These are phyloP conservation scores for Sphenopsis melanotis DNA, from an alignment of 2,797 vertebrate genomes.

Conservation along the genomic window DNA sequence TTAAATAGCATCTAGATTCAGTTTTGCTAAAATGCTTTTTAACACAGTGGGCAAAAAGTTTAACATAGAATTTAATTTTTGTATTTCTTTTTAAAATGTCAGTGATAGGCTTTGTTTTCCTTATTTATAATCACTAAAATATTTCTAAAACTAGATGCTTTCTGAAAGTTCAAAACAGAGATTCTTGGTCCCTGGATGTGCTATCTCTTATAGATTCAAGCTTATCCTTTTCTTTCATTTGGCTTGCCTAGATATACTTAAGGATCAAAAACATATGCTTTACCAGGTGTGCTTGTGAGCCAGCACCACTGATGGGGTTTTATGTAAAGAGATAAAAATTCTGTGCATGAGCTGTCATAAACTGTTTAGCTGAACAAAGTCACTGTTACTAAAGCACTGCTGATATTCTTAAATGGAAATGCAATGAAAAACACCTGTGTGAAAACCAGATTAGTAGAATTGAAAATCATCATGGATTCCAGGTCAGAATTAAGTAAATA, in stretches of 20 bases:
- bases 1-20: background rate
- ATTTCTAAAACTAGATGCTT: background rate
- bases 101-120: background rate
- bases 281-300: slow-evolving; percentile 70
- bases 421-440: slow-evolving; percentile 90
- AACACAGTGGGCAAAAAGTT: background rate
- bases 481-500: slow-evolving; percentile 68
- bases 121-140: background rate
- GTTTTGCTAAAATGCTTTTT: background rate
- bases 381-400: slow-evolving; percentile 79
- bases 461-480: slow-evolving; percentile 58
- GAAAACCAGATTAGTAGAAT: slow-evolving; percentile 44
- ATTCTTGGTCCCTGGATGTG: background rate
- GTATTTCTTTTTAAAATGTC: background rate
- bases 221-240: slow-evolving; percentile 27
- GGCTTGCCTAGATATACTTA: slow-evolving; percentile 45
- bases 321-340: slow-evolving; percentile 86
- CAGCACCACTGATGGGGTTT: slow-evolving; percentile 75
- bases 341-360: slow-evolving; percentile 80
- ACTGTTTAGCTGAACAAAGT: slow-evolving; percentile 77
- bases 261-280: slow-evolving; percentile 85
- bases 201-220: background rate
- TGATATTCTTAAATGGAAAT: slow-evolving; percentile 79
- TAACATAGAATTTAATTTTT: background rate
- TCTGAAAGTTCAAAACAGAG: background rate